phyloP scores from a whole-genome alignment of 2,113 vertebrate species.

The Prunella fulvescens region DNA sequence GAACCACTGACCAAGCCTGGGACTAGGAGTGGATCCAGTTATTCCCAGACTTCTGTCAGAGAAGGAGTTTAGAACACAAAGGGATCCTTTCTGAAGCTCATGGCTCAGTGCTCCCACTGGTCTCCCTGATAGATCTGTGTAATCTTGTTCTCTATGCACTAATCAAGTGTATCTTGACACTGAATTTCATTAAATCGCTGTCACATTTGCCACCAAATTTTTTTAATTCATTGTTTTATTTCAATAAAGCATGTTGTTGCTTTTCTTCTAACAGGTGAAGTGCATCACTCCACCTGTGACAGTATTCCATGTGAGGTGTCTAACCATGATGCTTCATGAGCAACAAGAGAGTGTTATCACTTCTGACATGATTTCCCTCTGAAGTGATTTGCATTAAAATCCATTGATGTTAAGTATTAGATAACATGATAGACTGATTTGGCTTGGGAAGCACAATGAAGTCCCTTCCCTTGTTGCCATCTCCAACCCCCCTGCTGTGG shows the following conservation, averaged over 20 bases:
- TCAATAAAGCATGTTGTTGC: not conserved
- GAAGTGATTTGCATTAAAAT: not conserved
- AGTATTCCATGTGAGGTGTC: fast-evolving
- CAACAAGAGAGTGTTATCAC: not conserved
- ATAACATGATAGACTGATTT: not conserved
- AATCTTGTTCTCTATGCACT: not conserved
- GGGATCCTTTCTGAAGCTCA: not conserved
- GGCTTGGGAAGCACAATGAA: not conserved
- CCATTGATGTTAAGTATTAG: not conserved
- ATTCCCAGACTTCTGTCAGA: not conserved
- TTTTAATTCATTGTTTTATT: not conserved
- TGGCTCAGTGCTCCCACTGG: not conserved
- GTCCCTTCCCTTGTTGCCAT: fast-evolving
- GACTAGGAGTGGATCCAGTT: too few species aligned
- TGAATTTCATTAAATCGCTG: not conserved
- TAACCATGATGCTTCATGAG: not conserved
- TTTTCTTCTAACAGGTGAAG: not conserved
- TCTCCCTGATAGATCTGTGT: not conserved
- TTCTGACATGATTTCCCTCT: not conserved
- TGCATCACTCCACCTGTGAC: not conserved
- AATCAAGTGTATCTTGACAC: not conserved
- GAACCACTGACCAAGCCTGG: not conserved
- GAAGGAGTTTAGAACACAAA: not conserved
- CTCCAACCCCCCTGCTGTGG: fast-evolving
- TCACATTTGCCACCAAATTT: not conserved